These are phyloP conservation scores for Linurgus olivaceus DNA, from an alignment of 2,797 vertebrate genomes.

Conservation along the genomic window DNA sequence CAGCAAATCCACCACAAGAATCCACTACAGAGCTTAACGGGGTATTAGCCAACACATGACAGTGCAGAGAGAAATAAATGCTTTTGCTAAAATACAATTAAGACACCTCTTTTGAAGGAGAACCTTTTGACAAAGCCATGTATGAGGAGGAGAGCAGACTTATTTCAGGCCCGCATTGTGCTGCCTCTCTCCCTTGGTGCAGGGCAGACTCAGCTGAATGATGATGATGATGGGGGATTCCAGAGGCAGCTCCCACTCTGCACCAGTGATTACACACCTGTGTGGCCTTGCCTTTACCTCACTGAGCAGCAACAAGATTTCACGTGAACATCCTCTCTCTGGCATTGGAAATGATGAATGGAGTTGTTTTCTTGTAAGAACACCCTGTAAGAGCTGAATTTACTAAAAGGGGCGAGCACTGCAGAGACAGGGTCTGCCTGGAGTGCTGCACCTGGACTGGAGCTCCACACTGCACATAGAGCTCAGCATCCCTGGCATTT, in stretches of 20 bases:
- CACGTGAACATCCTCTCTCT: not conserved
- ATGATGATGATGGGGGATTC: not conserved
- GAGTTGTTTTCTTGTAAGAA: not conserved
- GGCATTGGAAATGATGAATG: not conserved
- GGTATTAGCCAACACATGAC: not conserved
- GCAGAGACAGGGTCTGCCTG: not conserved
- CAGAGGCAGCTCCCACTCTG: not conserved
- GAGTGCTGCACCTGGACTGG: not conserved
- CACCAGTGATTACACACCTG: not conserved
- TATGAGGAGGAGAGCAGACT: not conserved
- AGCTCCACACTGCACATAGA: not conserved
- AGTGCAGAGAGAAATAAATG: fast-evolving
- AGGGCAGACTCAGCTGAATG: fast-evolving
- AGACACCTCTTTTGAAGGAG: not conserved
- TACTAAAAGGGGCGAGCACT: not conserved
- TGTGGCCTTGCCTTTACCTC: not conserved
- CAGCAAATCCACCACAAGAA: not conserved
- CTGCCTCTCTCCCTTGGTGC: not conserved
- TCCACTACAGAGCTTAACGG: not conserved
- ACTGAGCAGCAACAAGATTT: not conserved
- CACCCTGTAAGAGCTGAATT: not conserved
- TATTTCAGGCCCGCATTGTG: not conserved
- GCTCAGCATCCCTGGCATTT: not conserved
- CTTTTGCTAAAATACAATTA: not conserved
- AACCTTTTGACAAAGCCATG: not conserved